Evolutionary conservation across 1,140 invertebrate genomes (phyloP), one percentile per base, ranked within the genome.

Genomic region (Varroa destructor): DNA sequence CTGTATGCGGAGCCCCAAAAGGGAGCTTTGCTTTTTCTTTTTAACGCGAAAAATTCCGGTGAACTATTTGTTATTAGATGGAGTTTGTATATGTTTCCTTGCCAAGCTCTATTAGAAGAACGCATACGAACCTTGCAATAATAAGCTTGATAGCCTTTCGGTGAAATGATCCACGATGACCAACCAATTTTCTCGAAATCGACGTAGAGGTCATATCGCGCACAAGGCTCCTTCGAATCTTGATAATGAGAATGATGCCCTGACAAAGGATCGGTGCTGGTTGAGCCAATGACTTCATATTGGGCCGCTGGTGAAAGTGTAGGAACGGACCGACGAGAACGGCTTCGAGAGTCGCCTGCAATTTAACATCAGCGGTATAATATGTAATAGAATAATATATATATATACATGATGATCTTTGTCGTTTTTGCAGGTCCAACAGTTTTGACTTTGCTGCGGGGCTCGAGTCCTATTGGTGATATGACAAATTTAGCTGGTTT

Each of bases 151-250:
- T 87, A 87, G 1, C 83, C 83, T 75, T 84, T 82, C 0, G 87
- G 87, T 0, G 84, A 84, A 73, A 82, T 84, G 72, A 86, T 84
- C 76, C 82, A 83, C 0, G 84, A 82, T 1, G 84, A 83, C 81
- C 87, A 85, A 0, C 86, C 86, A 70, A 88, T 83, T 73, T 84
- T 83, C 54, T 83, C 80, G 71, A 87, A 88, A 75, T 87, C 83
- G 0, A 85, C 78, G 72, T 80, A 79, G 71, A 84, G 79, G 46
- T 82, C 80, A 72, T 80, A 80, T 72, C 80, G 80, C 0, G 78
- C 72, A 72, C 84, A 85, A 4, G 61, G 40, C 46, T 51, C 46
- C 46, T 5, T 3, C 8, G 37, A 1, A 12, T 40, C 46, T 40
- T 67, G 12, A 46, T 67, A 12, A 37, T 67, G 61, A 40, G 61